Evolutionary conservation across 2,888 invertebrate species (phyloP), one percentile per base, ranked within the genome.

Genomic region (Biston stratarius): DNA sequence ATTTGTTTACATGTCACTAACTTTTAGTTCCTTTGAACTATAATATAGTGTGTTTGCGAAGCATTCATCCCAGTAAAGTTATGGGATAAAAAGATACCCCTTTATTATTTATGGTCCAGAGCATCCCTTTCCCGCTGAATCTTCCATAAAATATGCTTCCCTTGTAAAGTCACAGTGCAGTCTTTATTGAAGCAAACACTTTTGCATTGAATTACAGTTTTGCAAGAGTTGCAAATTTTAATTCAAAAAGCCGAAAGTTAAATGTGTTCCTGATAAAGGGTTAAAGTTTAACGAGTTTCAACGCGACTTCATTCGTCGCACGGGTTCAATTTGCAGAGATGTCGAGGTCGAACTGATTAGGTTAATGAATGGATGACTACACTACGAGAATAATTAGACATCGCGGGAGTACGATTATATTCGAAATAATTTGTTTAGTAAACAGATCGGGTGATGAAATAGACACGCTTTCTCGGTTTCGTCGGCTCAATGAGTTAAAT

Each of bases 241-340:
- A 64, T 69, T 69, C 64, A 67, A 68, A 75, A 75, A 67, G 65
- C 65, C 72, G 74, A 44, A 44, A 56, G 44, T 65, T 60, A 49
- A 66, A 61, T 70, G 55, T 79, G 73, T 58, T 53, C 53, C 42
- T 55, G 48, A 59, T 59, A 77, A 67, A 73, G 81, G 86, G 85
- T 87, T 86, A 86, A 82, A 87, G 87, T 86, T 89, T 88, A 91
- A 91, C 87, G 86, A 83, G 83, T 85, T 87, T 87, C 85, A 83
- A 83, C 81, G 85, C 83, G 82, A 85, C 79, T 85, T 57, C 76
- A 79, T 85, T 81, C 78, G 79, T 81, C 77, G 74, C 76, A 77
- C 76, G 82, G 82, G 82, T 81, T 82, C 74, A 74, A 49, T 51
- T 66, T 66, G 78, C 69, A 77, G 70, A 62, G 59, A 77, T 84